phyloP scores from a whole-genome alignment of 2,113 vertebrate species.

The Diadophis punctatus region DNA sequence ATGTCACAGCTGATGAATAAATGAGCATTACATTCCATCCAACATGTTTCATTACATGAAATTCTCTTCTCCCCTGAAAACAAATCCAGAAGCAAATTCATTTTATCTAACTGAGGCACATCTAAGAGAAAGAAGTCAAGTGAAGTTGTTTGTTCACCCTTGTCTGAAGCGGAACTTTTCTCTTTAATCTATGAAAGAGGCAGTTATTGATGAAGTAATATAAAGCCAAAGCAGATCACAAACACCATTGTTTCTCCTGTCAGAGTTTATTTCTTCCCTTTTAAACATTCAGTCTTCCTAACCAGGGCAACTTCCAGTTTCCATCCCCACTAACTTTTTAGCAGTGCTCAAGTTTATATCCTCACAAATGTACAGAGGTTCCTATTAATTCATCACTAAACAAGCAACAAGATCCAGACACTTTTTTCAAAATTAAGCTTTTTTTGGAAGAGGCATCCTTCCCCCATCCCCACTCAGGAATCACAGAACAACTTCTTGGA shows the following conservation, averaged over 20 bases:
- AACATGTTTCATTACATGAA: not conserved
- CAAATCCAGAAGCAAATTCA: not conserved
- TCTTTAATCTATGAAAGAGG: not conserved
- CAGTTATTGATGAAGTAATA: conserved; percentile 21
- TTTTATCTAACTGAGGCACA: not conserved
- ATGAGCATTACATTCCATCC: not conserved
- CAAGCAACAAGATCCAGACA: conserved; percentile 32
- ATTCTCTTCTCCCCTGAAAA: not conserved
- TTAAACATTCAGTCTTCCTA: not conserved
- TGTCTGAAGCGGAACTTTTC: not conserved
- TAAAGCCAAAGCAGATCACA: conserved; percentile 25
- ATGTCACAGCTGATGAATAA: not conserved
- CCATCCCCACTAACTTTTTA: conserved; percentile 2
- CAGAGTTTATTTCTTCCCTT: not conserved
- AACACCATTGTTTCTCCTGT: not conserved
- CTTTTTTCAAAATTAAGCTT: conserved; percentile 39
- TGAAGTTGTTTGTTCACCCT: not conserved
- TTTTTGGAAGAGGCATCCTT: not conserved
- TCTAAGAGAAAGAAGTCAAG: not conserved
- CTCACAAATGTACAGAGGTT: conserved; percentile 26
- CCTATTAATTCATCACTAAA: conserved; percentile 41
- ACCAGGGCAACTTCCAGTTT: not conserved
- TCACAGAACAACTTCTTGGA: not conserved
- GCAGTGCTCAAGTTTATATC: not conserved
- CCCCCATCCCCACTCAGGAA: not conserved